Percentiles rank a stretch among this genome's conserved stretches.
phyloP scores from a whole-genome alignment of 2,797 vertebrate species.

The Malurus splendens region DNA sequence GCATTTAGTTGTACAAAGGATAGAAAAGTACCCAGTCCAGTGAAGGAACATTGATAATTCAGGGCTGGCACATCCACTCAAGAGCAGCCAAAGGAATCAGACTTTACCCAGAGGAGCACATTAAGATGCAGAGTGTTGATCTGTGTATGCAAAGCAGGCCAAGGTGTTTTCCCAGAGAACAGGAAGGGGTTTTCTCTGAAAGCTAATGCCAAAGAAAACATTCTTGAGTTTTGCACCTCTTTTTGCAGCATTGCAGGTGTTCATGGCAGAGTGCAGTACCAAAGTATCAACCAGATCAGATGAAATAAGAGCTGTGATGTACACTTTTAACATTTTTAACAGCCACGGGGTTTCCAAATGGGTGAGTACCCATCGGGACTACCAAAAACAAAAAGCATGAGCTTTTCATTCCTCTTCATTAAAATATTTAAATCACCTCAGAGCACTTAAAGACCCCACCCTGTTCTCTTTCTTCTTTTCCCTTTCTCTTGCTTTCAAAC shows the following conservation, averaged over 20 bases:
- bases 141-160: background rate
- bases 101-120: background rate
- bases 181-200: background rate
- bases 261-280: background rate
- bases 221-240: background rate
- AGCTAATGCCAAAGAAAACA: background rate
- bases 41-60: background rate
- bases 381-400: background rate
- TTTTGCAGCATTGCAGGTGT: background rate
- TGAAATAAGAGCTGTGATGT: background rate
- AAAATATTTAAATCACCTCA: background rate
- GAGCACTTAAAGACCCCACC: background rate
- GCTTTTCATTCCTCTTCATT: background rate
- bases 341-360: background rate
- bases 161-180: background rate
- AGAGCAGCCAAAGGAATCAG: fast-evolving
- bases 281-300: background rate
- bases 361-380: background rate
- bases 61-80: background rate
- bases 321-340: background rate
- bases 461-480: background rate
- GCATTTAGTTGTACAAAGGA: background rate
- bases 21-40: background rate
- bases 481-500: background rate
- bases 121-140: background rate